These are phyloP conservation scores for Alethe diademata DNA, from an alignment of 2,113 vertebrate species.

Conservation along the genomic window DNA sequence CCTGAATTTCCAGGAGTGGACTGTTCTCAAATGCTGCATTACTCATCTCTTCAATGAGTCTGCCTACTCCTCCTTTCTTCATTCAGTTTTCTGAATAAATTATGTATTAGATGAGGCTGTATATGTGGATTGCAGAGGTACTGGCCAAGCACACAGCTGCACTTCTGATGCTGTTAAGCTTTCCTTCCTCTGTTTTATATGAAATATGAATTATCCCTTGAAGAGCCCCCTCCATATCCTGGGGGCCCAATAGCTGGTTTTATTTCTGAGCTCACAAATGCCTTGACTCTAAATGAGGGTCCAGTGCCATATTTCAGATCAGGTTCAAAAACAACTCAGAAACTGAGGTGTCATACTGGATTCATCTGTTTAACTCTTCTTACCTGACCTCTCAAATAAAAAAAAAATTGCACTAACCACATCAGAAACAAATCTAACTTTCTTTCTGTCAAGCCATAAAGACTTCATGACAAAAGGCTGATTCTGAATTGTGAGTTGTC, in stretches of 20 bases:
- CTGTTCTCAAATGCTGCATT: slow-evolving; percentile 37
- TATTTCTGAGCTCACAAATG: slow-evolving; percentile 24
- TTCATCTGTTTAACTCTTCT: slow-evolving; percentile 46
- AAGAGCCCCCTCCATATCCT: background rate
- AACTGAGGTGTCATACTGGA: slow-evolving; percentile 42
- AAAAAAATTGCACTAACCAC: slow-evolving; percentile 66
- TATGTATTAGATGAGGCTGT: background rate
- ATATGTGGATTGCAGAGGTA: background rate
- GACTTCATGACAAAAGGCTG: slow-evolving; percentile 10
- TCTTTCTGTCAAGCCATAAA: slow-evolving; percentile 56
- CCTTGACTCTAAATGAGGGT: background rate
- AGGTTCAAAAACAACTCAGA: background rate
- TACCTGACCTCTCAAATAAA: slow-evolving; percentile 72
- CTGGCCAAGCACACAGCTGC: background rate
- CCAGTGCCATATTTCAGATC: slow-evolving; percentile 29
- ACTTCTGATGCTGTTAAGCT: background rate
- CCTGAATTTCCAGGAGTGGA: background rate
- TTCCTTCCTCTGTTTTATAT: background rate
- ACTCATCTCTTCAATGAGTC: background rate
- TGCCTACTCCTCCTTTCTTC: slow-evolving; percentile 12
- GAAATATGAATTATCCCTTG: background rate
- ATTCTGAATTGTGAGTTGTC: slow-evolving; percentile 6
- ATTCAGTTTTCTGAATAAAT: slow-evolving; percentile 2
- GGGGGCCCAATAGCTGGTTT: background rate
- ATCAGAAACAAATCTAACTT: slow-evolving; percentile 36